Base-by-base conservation (phyloP, 2,888 invertebrate species). In the Brenthis daphne region DNA sequence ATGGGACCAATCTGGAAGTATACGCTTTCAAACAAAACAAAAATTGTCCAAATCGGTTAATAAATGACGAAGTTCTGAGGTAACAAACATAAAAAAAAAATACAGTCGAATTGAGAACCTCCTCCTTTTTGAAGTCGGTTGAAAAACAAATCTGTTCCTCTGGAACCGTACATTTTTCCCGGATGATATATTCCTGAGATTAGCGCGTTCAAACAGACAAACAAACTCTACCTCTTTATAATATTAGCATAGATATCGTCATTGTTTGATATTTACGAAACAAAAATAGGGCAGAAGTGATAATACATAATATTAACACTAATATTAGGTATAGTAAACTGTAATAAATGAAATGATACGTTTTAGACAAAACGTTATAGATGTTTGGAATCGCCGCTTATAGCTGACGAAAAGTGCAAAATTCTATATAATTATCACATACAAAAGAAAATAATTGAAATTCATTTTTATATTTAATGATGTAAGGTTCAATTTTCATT, bases 391-490 rank as follows among this genome's bases (percentile, higher is more conserved):
- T 60, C 60, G 33, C 29, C 29, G 4, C 20, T 20, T 20, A 20
- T 20, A 20, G 1, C 29, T 33, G 50, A 60, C 48, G 58, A 58
- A 58, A 58, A 60, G 50, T 60, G 60, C 60, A 60, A 4, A 50
- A 29, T 60, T 60, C 60, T 50, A 50, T 60, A 33, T 60, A 60
- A 60, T 60, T 60, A 60, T 60, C 16, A 14, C n/a, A 48, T 29
- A 29, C n/a, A 1, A n/a, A 48, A 11, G 0, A n/a, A 48, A 13
- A 6, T 3, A 6, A 48, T 48, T 48, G 11, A 50, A 57, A 57
- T 43, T 3, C 13, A 53, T 24, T n/a, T 24, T 20, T 57, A 51
- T 53, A 11, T 6, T 0, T 0, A 16, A 8, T 1, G 11, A 0
- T 0, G 8, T 51, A 57, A 3, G 24, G 12, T 51, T n/a, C 12